Percentiles rank a stretch among this genome's conserved stretches.
Evolutionary conservation across 2,888 invertebrate genomes (phyloP).

Genomic region (Acleris laterana): DNA sequence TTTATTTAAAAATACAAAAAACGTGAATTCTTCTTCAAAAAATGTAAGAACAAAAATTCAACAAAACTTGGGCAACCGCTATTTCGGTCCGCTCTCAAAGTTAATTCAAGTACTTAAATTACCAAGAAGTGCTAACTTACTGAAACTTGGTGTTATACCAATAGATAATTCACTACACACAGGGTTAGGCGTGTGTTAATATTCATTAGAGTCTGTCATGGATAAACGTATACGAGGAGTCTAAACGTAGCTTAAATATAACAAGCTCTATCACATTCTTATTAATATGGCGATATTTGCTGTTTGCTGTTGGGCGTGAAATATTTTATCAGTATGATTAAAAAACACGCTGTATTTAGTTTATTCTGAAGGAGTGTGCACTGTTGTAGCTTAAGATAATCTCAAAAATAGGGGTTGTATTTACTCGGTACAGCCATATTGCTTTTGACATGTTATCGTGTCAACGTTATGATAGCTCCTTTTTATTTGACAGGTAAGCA

Average conservation of each 20-base stretch:
- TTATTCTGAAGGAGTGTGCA: no score
- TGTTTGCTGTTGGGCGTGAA: no score
- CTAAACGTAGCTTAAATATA: conserved; percentile 37
- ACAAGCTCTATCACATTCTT: not conserved
- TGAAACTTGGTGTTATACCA: conserved; percentile 46
- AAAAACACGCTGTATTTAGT: no score
- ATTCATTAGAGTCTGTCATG: conserved; percentile 65
- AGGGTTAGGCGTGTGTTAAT: conserved; percentile 61
- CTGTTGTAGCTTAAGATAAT: no score
- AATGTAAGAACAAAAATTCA: not conserved
- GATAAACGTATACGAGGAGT: conserved; percentile 51
- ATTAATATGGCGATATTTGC: no score
- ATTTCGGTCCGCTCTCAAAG: conserved; percentile 8
- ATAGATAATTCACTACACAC: conserved; percentile 59
- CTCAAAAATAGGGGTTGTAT: no score
- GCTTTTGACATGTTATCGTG: no score
- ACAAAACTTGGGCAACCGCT: conserved; percentile 6
- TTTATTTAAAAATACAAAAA: no score
- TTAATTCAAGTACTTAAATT: conserved; percentile 28
- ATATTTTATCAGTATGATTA: no score
- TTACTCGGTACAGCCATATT: no score
- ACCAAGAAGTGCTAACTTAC: conserved; percentile 28
- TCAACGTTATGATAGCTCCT: no score
- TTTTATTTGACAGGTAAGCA: no score
- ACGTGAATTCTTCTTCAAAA: not conserved